Evolutionary conservation across 2,888 invertebrate genomes (phyloP).

Genomic region (Anthoptus insignis): DNA sequence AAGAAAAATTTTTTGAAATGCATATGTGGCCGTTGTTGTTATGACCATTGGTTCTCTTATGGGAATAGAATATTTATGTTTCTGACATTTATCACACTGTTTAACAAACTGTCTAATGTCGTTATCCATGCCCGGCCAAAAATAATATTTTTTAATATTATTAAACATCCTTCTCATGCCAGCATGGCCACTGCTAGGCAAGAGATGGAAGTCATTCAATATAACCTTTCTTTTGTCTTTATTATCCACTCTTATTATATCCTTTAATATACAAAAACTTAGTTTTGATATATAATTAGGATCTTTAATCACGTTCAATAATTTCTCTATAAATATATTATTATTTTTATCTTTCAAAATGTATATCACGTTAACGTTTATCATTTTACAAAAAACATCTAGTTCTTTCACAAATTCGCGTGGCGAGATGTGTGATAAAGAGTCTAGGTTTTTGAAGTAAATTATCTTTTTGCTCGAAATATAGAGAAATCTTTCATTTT

Average conservation of each 20-base stretch:
- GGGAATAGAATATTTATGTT: slow-evolving; percentile 28
- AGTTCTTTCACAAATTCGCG: slow-evolving; percentile 5
- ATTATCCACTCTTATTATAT: slow-evolving; percentile 16
- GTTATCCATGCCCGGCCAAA: slow-evolving; percentile 34
- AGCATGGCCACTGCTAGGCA: slow-evolving; percentile 39
- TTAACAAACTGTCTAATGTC: slow-evolving; percentile 41
- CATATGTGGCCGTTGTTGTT: slow-evolving; percentile 34
- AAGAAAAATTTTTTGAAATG: slow-evolving; percentile 41
- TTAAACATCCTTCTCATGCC: slow-evolving; percentile 33
- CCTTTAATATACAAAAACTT: slow-evolving; percentile 27
- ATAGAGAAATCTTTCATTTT: neutral
- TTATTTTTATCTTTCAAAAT: slow-evolving; percentile 1
- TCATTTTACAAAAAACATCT: neutral
- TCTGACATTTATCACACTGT: slow-evolving; percentile 45
- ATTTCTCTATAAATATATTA: neutral
- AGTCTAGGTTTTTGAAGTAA: neutral
- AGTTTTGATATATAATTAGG: slow-evolving; percentile 7
- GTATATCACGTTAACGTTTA: neutral
- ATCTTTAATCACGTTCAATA: neutral
- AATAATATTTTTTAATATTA: slow-evolving; percentile 35
- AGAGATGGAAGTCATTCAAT: slow-evolving; percentile 40
- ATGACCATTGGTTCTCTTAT: slow-evolving; percentile 40
- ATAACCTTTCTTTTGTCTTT: slow-evolving; percentile 26
- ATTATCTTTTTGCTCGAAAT: neutral
- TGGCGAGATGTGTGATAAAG: slow-evolving; percentile 27